Conservation (phyloP, 1,140 invertebrate species). For the Musca vetustissima region DNA sequence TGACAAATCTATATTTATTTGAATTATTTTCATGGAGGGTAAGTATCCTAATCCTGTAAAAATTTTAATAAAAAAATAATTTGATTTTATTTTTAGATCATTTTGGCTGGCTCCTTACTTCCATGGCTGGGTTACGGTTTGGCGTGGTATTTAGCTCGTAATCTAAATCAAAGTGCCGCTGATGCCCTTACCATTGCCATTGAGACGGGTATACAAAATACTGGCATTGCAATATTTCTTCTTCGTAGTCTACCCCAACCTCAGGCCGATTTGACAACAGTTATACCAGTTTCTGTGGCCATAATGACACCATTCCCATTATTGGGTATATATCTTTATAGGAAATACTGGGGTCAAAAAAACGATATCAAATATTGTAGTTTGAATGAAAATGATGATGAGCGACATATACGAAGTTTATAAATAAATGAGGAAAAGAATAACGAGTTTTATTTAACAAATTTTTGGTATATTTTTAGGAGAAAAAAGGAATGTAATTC, state of each 20-base stretch:
- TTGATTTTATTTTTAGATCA: slow-evolving; percentile 60
- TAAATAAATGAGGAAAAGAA: no score
- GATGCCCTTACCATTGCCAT: slow-evolving; percentile 85
- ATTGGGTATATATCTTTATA: slow-evolving; percentile 60
- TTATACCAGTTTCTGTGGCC: slow-evolving; percentile 84
- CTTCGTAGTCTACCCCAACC: slow-evolving; percentile 70
- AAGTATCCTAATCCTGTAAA: slow-evolving; percentile 51
- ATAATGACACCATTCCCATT: slow-evolving; percentile 93
- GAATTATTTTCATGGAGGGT: slow-evolving; percentile 83
- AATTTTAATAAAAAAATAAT: neutral
- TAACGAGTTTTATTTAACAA: no score
- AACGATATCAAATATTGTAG: slow-evolving; percentile 2
- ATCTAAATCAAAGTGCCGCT: slow-evolving; percentile 62
- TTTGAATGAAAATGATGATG: neutral
- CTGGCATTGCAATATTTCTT: slow-evolving; percentile 85
- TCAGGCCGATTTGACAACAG: slow-evolving; percentile 76
- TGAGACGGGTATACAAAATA: slow-evolving; percentile 92
- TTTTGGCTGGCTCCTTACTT: slow-evolving; percentile 77
- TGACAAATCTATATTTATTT: slow-evolving; percentile 89
- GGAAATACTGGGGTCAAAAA: slow-evolving; percentile 33
- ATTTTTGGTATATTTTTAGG: no score
- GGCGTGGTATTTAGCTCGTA: slow-evolving; percentile 65
- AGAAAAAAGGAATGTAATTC: no score
- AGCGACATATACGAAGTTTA: no score
- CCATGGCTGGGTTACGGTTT: slow-evolving; percentile 84